These are phyloP conservation scores for Sphenopsis melanotis DNA, from an alignment of 2,797 vertebrate species.

Conservation along the genomic window DNA sequence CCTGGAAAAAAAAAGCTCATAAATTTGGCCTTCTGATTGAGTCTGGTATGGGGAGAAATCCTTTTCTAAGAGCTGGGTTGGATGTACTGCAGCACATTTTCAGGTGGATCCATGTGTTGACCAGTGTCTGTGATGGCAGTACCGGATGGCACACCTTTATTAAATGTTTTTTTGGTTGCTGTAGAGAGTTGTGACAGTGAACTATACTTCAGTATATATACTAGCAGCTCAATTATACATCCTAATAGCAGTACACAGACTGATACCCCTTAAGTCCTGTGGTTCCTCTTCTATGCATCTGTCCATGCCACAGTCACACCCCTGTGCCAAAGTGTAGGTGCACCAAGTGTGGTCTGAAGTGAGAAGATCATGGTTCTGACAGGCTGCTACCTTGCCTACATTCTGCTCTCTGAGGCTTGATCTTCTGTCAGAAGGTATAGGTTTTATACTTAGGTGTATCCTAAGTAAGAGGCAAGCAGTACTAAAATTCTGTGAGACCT, in stretches of 20 bases:
- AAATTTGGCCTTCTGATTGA: not conserved
- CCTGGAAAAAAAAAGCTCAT: not conserved
- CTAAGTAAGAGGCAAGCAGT: accelerated
- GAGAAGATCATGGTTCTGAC: not conserved
- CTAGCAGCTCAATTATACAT: not conserved
- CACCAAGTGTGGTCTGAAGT: not conserved
- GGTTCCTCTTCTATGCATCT: not conserved
- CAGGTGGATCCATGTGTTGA: not conserved
- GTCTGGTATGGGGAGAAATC: not conserved
- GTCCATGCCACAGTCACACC: too few relatives aligned
- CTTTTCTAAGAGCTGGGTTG: not conserved
- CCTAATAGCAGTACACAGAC: not conserved
- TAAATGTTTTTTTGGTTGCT: not conserved
- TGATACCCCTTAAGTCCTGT: not conserved
- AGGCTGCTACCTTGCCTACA: not conserved
- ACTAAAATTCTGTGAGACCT: not conserved
- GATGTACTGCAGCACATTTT: not conserved
- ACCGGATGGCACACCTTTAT: not conserved
- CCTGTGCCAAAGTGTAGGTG: not conserved
- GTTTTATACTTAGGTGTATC: not conserved
- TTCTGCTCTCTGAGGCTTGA: not conserved
- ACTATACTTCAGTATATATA: not conserved
- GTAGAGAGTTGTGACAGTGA: not conserved
- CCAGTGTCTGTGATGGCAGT: not conserved
- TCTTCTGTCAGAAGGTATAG: not conserved